Evolutionary conservation across 2,113 vertebrate genomes (phyloP).

Genomic region (Bujurquina vittata): DNA sequence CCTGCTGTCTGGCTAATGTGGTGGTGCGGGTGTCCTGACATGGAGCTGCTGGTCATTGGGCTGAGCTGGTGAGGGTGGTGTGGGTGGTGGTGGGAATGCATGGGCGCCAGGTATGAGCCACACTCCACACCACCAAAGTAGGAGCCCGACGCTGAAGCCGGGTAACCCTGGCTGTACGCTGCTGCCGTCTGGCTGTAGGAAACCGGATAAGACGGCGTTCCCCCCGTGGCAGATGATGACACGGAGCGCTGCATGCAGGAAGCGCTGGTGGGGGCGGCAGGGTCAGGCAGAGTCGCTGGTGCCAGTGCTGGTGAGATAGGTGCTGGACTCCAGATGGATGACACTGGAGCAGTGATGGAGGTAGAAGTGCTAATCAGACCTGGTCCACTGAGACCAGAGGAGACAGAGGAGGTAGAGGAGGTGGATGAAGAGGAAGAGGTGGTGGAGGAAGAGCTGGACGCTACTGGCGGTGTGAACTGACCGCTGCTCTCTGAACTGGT

Average conservation of each 20-base stretch:
- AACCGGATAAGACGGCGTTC: constrained; percentile 86
- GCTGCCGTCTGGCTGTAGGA: constrained; percentile 90
- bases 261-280: constrained; percentile 82
- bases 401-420: constrained; percentile 68
- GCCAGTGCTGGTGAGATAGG: constrained; percentile 90
- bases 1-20: constrained; percentile 87
- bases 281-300: constrained; percentile 80
- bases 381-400: constrained; percentile 49
- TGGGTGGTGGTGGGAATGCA: constrained; percentile 91
- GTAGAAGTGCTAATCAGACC: constrained; percentile 77
- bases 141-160: constrained; percentile 82
- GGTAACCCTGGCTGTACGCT: constrained; percentile 90
- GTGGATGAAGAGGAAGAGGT: constrained; percentile 79
- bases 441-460: constrained; percentile 86
- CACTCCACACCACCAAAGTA: constrained; percentile 96
- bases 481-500: constrained; percentile 93
- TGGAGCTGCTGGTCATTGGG: constrained; percentile 88
- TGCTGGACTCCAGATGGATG: constrained; percentile 96
- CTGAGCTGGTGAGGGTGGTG: constrained; percentile 94
- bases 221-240: constrained; percentile 48
- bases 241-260: constrained; percentile 93
- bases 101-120: constrained; percentile 91
- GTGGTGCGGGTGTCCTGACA: constrained; percentile 87
- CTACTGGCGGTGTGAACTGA: constrained; percentile 91
- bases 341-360: constrained; percentile 86